These are phyloP conservation scores for Drosophila aldrichi DNA, from an alignment of 2,888 invertebrate species.

Conservation along the genomic window DNA sequence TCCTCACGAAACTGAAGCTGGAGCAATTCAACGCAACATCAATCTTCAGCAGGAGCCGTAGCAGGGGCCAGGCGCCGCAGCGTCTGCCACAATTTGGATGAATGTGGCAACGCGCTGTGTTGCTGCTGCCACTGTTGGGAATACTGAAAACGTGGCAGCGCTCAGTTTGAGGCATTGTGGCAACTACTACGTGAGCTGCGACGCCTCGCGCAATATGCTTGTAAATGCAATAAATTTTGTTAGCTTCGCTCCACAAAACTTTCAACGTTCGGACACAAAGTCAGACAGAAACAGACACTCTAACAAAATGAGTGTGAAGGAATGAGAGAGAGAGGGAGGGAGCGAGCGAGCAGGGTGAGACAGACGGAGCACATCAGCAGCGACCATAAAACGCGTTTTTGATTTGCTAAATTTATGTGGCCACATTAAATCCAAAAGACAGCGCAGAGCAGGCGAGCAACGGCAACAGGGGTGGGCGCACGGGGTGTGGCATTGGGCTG, in stretches of 20 bases:
- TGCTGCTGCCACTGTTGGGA: constrained; percentile 54
- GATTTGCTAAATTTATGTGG: constrained; percentile 78
- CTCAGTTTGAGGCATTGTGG: constrained; percentile 31
- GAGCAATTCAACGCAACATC: constrained; percentile 77
- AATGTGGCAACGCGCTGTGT: constrained; percentile 73
- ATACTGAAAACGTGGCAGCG: constrained; percentile 40
- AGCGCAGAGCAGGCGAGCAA: neutral
- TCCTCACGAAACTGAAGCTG: constrained; percentile 18
- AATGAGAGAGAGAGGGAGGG: neutral
- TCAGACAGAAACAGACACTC: constrained; percentile 26
- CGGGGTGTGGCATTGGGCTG: neutral
- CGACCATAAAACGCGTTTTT: constrained; percentile 75
- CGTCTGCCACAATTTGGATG: constrained; percentile 75
- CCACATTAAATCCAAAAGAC: constrained; percentile 65
- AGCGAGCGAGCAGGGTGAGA: constrained; percentile 4
- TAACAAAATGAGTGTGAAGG: neutral
- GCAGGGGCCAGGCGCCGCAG: constrained; percentile 46
- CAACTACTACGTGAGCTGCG: constrained; percentile 41
- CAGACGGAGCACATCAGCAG: constrained; percentile 49
- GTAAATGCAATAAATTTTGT: constrained; percentile 77
- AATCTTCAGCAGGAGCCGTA: constrained; percentile 55
- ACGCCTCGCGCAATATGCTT: constrained; percentile 69
- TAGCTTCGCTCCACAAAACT: constrained; percentile 47
- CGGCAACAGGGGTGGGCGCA: neutral
- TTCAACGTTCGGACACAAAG: constrained; percentile 47